These are phyloP conservation scores for Falco punctatus DNA, from an alignment of 2,113 vertebrate species.

Conservation along the genomic window DNA sequence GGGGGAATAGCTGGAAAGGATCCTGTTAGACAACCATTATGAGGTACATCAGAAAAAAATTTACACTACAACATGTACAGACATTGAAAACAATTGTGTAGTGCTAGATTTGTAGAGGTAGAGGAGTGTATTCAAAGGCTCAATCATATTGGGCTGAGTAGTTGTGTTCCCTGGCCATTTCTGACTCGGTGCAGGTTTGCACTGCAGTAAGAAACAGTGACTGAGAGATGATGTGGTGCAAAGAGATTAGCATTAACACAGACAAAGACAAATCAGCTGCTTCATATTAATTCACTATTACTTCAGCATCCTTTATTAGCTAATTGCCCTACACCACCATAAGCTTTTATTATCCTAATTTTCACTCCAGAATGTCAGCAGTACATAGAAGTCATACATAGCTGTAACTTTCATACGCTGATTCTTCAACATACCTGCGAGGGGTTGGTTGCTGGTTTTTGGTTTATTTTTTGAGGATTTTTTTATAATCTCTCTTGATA, in stretches of 20 bases:
- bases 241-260: not conserved
- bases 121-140: not conserved
- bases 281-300: not conserved
- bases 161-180: not conserved
- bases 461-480: not conserved
- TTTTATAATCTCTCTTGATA: not conserved
- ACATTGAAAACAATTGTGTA: not conserved
- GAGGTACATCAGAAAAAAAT: not conserved
- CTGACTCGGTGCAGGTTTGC: not conserved
- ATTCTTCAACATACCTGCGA: not conserved
- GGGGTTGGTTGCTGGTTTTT: fast-evolving
- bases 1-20: not conserved
- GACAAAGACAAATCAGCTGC: not conserved
- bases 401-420: not conserved
- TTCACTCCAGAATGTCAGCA: not conserved
- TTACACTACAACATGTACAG: not conserved
- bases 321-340: not conserved
- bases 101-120: not conserved
- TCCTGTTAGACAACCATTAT: not conserved
- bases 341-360: not conserved
- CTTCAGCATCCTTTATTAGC: not conserved
- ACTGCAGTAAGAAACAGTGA: not conserved
- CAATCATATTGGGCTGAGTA: not conserved
- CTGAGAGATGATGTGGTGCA: not conserved
- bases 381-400: not conserved